phyloP scores from a whole-genome alignment of 2,797 vertebrate genomes.

The Pipistrellus kuhlii region DNA sequence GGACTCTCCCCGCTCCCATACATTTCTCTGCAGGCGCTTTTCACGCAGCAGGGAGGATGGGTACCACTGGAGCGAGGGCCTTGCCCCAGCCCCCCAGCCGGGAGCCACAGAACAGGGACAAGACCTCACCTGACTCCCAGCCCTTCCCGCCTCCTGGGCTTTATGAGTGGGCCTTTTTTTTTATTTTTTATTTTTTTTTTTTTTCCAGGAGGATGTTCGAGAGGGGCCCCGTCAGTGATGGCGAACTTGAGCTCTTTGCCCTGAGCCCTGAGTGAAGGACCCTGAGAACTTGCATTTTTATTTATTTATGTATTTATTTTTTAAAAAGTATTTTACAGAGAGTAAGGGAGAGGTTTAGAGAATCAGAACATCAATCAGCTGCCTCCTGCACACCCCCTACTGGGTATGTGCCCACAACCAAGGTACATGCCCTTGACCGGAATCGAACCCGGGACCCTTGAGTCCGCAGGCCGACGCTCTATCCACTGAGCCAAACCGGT shows the following conservation, averaged over 20 bases:
- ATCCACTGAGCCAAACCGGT: neutral
- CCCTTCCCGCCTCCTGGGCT: neutral
- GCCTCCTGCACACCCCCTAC: too few species aligned
- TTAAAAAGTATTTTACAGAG: too few species aligned
- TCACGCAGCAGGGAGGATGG: neutral
- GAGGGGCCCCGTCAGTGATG: neutral
- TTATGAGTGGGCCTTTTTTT: neutral
- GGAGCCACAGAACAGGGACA: neutral
- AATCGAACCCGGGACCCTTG: too few species aligned
- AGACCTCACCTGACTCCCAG: neutral
- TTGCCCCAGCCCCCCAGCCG: neutral
- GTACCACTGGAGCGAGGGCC: neutral
- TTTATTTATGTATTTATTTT: neutral
- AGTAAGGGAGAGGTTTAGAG: too few species aligned
- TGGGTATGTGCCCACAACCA: too few species aligned
- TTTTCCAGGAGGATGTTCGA: neutral
- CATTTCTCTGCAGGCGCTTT: neutral
- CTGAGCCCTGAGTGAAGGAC: neutral
- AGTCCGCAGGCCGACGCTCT: too few species aligned
- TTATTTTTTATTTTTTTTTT: conserved; percentile 7
- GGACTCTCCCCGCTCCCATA: too few species aligned
- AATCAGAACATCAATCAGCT: too few species aligned
- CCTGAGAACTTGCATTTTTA: neutral
- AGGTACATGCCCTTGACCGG: too few species aligned
- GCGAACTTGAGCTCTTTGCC: neutral